Conservation (phyloP, 92 coral and sea anemone genomes). For the Porites divaricata region DNA sequence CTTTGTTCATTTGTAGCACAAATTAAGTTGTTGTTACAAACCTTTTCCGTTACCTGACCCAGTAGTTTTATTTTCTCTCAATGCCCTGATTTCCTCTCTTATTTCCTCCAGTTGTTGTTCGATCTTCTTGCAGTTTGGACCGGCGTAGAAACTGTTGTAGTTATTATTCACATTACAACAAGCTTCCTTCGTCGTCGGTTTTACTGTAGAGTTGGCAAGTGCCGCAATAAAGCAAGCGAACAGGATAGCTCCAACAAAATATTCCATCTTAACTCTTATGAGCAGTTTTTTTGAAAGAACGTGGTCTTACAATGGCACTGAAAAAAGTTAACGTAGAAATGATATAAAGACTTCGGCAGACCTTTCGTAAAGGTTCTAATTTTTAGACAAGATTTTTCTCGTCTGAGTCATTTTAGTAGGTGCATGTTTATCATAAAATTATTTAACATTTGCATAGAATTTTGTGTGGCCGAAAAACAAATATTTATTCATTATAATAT, state of each 20-base stretch:
- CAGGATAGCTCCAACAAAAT: neutral
- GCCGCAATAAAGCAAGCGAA: neutral
- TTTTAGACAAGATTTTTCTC: no score
- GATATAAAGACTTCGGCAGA: no score
- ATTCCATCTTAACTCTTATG: neutral
- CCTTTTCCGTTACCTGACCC: conserved; percentile 11
- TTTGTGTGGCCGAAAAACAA: no score
- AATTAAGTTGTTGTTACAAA: neutral
- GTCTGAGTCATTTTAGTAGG: no score
- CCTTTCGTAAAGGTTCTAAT: no score
- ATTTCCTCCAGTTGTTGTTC: conserved; percentile 16
- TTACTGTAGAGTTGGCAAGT: neutral
- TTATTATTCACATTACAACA: conserved; percentile 14
- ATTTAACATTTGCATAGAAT: no score
- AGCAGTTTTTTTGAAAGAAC: no score
- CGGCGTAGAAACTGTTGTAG: conserved; percentile 18
- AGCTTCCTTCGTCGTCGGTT: neutral
- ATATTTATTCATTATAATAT: no score
- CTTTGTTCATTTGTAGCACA: neutral
- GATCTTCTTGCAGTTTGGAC: conserved; percentile 33
- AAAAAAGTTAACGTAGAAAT: no score
- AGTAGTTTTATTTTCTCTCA: neutral
- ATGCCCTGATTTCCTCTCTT: neutral
- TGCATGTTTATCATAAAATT: no score
- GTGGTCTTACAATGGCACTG: no score